Evolutionary conservation across 1,140 invertebrate genomes (phyloP), one percentile per base, ranked within the genome.

Genomic region (Microvelia longipes): DNA sequence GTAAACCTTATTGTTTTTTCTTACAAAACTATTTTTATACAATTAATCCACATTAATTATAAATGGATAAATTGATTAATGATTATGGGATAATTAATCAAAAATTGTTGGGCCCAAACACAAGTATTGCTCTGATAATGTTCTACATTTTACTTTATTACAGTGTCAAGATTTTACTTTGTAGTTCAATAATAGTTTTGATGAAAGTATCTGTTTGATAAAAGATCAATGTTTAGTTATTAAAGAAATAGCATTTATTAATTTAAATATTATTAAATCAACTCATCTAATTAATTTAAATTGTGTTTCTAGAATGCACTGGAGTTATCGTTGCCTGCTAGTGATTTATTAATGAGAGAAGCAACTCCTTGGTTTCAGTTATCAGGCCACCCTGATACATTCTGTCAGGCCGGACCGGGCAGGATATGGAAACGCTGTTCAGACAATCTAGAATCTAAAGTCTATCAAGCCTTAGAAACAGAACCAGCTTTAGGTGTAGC

Each of bases 351-450:
- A 29, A 78, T 96, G 66, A 77, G 73, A n/a, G 14, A 19, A 24
- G 65, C 82, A 60, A 86, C 87, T 72, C 85, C 85, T 30, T 97
- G 93, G 93, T 90, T 98, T 78, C 95, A 98, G 79, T 80, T 98
- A 65, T 93, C 93, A 19, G 96, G 96, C 0, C 96, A 98, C 80
- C 88, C 88, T 69, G 93, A 94, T 64, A 92, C 91, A 71, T 89
- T 98, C 80, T 92, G 94, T 14, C 93, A 93, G 5, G 94, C 94
- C 1, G 91, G 93, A 0, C 92, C 93, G 1, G 93, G 93, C 35
- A 77, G 75, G 0, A 72, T 76, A 15, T 77, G 76, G 75, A 77
- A 77, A 29, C 75, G 76, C 70, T 76, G 75, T 71, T 79, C 80
- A 14, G 81, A 92, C 82, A 26, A 26, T 5, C 86, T 85, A 79